Evolutionary conservation across 2,797 vertebrate genomes (phyloP).

Genomic region (Synaphobranchus kaupii): DNA sequence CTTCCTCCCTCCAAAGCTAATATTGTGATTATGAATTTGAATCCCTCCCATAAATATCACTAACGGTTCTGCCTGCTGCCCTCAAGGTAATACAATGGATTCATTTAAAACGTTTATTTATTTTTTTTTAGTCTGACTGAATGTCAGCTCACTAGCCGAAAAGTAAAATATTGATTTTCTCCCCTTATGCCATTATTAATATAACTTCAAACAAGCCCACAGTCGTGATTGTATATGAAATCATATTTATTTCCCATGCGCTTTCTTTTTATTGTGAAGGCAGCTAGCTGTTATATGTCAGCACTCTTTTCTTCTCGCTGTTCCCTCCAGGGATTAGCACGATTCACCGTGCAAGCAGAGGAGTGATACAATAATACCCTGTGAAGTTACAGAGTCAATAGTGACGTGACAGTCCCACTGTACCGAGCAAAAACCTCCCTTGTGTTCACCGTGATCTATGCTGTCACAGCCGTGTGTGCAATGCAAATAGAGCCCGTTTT

Average conservation of each 20-base stretch:
- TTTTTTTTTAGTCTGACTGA: background rate
- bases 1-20: background rate
- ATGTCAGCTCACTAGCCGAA: background rate
- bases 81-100: background rate
- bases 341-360: background rate
- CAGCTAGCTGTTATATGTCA: background rate
- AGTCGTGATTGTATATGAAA: background rate
- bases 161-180: background rate
- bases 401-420: background rate
- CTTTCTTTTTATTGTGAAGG: background rate
- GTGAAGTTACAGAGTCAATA: background rate
- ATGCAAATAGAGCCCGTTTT: background rate
- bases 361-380: background rate
- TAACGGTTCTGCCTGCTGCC: background rate
- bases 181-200: background rate
- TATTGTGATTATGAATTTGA: constrained; percentile 3
- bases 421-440: background rate
- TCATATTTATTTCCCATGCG: background rate
- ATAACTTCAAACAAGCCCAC: background rate
- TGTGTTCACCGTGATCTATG: background rate
- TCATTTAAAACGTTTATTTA: background rate
- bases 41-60: background rate
- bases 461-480: background rate
- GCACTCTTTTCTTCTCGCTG: background rate
- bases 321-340: background rate